A percentile compares a stretch with the other conserved stretches of the same genome.
phyloP scores from a whole-genome alignment of 1,140 invertebrate species.

The Magallana ariakensis region DNA sequence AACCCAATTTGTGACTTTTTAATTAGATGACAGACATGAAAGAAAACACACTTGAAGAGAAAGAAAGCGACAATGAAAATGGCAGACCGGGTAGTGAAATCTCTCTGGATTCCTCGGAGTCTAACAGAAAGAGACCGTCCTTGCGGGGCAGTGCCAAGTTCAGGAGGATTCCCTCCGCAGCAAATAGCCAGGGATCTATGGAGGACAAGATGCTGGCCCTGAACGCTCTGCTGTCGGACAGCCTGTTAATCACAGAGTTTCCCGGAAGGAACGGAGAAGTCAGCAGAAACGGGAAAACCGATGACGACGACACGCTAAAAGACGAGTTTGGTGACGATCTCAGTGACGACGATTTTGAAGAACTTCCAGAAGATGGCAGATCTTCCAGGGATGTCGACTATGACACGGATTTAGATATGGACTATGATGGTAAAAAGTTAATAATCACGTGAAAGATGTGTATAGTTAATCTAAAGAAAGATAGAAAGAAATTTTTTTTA shows the following conservation, averaged over 20 bases:
- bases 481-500: too few species aligned
- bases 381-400: conserved; percentile 66
- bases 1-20: not conserved
- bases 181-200: conserved; percentile 45
- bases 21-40: not conserved
- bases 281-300: conserved; percentile 4
- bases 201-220: conserved; percentile 56
- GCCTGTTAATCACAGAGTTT: conserved; percentile 54
- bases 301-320: conserved; percentile 35
- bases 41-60: not conserved
- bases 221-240: conserved; percentile 48
- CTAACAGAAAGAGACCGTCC: conserved; percentile 44
- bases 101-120: not conserved
- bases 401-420: conserved; percentile 72
- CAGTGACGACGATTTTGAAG: conserved; percentile 45
- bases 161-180: conserved; percentile 35
- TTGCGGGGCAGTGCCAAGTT: conserved; percentile 55
- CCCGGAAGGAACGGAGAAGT: conserved; percentile 23
- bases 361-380: conserved; percentile 52
- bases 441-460: too few species aligned
- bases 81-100: not conserved
- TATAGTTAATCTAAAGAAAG: too few species aligned
- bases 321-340: conserved; percentile 47
- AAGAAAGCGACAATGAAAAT: not conserved
- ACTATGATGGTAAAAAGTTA: conserved; percentile 64